Evolutionary conservation across 1,140 invertebrate genomes (phyloP).

Genomic region (Drosophila sucinea): DNA sequence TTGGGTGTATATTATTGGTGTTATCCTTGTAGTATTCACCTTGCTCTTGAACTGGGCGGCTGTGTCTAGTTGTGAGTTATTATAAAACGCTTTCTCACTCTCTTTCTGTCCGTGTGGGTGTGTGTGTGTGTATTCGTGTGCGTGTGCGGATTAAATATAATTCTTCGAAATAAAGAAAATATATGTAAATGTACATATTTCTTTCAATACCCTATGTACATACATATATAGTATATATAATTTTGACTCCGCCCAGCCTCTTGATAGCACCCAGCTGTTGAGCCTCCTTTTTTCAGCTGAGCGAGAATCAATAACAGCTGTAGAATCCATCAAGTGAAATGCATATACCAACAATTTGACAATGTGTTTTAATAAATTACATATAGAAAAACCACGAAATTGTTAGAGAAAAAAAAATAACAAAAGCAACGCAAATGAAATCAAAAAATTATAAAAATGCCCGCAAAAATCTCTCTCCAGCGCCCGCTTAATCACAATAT

Average conservation of each 20-base stretch:
- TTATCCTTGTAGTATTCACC: constrained; percentile 37
- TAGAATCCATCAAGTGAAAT: constrained; percentile 21
- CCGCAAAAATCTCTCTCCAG: constrained; percentile 25
- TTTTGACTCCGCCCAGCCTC: constrained; percentile 15
- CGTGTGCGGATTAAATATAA: not conserved
- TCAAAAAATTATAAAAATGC: constrained; percentile 5
- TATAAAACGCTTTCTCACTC: constrained; percentile 6
- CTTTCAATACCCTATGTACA: not conserved
- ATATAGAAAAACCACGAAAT: constrained; percentile 33
- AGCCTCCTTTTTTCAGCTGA: constrained; percentile 6
- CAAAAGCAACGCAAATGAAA: constrained; percentile 1
- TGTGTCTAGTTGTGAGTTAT: constrained; percentile 40
- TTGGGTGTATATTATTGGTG: constrained; percentile 48
- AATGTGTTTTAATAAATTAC: constrained; percentile 70
- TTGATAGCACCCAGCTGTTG: constrained; percentile 19
- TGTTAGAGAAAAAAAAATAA: constrained; percentile 43
- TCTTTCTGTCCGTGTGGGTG: not conserved
- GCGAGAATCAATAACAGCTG: constrained; percentile 42
- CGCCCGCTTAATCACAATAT: constrained; percentile 15
- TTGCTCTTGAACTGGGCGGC: constrained; percentile 55
- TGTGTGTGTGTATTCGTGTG: not conserved
- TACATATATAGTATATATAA: too few relatives aligned
- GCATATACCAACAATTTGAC: constrained; percentile 4
- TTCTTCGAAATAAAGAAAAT: constrained; percentile 2
- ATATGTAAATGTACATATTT: not conserved